Percentiles rank a stretch among this genome's conserved stretches.
Evolutionary conservation across 2,888 invertebrate genomes (phyloP).

Genomic region (Erynnis tages): DNA sequence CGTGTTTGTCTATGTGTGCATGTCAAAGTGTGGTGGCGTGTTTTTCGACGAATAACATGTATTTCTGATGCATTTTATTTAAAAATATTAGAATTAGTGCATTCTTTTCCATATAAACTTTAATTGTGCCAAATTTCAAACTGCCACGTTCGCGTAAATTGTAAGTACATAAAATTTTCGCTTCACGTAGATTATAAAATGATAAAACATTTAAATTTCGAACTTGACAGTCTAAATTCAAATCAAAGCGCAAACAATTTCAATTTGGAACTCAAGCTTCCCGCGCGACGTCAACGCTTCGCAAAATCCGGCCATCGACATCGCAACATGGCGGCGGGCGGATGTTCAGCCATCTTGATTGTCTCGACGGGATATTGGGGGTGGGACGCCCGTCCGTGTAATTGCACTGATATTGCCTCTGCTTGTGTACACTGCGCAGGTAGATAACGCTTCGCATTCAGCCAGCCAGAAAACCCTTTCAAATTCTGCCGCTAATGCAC

Average conservation of each 20-base stretch:
- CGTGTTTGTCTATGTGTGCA: no score
- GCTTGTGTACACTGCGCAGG: conserved; percentile 39
- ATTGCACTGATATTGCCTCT: conserved; percentile 54
- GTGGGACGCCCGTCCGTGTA: conserved; percentile 43
- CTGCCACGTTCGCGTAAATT: no score
- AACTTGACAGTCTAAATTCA: not conserved
- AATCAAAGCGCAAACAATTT: conserved; percentile 3
- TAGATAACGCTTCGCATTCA: no score
- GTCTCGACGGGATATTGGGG: conserved; percentile 53
- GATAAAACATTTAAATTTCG: not conserved
- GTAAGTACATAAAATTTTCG: no score
- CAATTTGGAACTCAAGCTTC: conserved; percentile 14
- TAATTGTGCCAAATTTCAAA: no score
- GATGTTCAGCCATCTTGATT: conserved; percentile 71
- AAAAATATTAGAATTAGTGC: no score
- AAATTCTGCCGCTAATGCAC: no score
- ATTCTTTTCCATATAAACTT: no score
- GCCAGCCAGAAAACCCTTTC: no score
- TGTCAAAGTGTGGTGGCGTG: no score
- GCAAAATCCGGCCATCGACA: conserved; percentile 36
- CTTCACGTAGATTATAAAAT: not conserved
- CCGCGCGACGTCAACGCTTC: conserved; percentile 27
- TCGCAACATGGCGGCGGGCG: conserved; percentile 55
- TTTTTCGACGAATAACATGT: no score
- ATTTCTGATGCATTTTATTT: no score